Percentiles rank a stretch among this genome's conserved stretches.
These are phyloP conservation scores for Parnassius glacialis DNA, from an alignment of 2,888 invertebrate species.

Conservation along the genomic window DNA sequence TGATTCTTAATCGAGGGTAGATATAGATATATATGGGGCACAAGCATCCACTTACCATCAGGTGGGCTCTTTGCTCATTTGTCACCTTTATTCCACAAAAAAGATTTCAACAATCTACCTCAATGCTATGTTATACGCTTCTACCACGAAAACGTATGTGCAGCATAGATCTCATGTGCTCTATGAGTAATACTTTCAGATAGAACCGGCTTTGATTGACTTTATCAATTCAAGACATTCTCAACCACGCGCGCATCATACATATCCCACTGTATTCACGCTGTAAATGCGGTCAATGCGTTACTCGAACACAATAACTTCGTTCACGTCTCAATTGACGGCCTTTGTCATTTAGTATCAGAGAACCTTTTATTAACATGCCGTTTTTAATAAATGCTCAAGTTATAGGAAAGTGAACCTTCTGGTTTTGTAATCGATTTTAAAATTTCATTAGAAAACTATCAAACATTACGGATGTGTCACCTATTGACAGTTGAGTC, in stretches of 20 bases:
- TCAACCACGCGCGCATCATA: not conserved
- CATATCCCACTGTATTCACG: conserved; percentile 1
- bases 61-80: too few species aligned
- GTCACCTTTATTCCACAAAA: too few species aligned
- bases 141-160: not conserved
- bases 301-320: conserved; percentile 49
- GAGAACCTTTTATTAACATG: not conserved
- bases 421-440: not conserved
- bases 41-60: too few species aligned
- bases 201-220: conserved; percentile 13
- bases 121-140: not conserved
- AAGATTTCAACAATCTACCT: too few species aligned
- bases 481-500: conserved; percentile 5
- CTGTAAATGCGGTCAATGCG: conserved; percentile 1
- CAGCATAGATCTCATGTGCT: conserved; percentile 4
- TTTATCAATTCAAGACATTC: conserved; percentile 18
- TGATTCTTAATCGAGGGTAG: too few species aligned
- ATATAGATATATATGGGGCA: too few species aligned
- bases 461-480: not conserved
- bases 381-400: not conserved
- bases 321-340: conserved; percentile 62
- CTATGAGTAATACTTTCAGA: conserved; percentile 12
- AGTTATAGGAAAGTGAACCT: conserved; percentile 3
- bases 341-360: conserved; percentile 35
- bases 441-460: not conserved